phyloP scores from a whole-genome alignment of 2,888 invertebrate genomes.

The Julus scanicus region DNA sequence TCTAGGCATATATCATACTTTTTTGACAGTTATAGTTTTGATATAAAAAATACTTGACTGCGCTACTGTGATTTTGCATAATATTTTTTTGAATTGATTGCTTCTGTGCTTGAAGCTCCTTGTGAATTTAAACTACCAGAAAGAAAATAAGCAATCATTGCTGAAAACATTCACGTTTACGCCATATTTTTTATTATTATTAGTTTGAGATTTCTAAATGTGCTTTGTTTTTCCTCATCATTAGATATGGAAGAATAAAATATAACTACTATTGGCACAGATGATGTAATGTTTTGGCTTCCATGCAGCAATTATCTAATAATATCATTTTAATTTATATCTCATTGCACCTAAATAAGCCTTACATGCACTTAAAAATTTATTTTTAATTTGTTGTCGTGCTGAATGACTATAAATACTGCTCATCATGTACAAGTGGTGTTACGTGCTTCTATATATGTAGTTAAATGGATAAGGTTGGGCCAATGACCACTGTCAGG shows the following conservation, averaged over 20 bases:
- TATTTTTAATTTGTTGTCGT: background rate
- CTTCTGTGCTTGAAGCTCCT: background rate
- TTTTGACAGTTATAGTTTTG: conserved; percentile 23
- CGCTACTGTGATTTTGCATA: background rate
- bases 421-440: background rate
- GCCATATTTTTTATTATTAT: background rate
- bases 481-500: too few species aligned
- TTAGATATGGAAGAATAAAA: background rate
- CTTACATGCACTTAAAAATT: background rate
- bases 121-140: background rate
- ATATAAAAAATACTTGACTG: background rate
- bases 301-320: background rate
- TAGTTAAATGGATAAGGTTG: too few species aligned
- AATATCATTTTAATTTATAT: background rate
- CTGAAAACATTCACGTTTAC: background rate
- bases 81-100: background rate
- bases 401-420: background rate
- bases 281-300: background rate
- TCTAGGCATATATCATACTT: background rate
- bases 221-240: background rate
- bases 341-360: background rate
- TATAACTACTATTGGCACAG: too few species aligned
- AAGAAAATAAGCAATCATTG: background rate
- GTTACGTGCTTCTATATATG: too few species aligned
- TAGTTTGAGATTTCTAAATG: background rate